Evolutionary conservation across 2,888 invertebrate species (phyloP), one percentile per base, ranked within the genome.

Genomic region (Drosophila borealis): DNA sequence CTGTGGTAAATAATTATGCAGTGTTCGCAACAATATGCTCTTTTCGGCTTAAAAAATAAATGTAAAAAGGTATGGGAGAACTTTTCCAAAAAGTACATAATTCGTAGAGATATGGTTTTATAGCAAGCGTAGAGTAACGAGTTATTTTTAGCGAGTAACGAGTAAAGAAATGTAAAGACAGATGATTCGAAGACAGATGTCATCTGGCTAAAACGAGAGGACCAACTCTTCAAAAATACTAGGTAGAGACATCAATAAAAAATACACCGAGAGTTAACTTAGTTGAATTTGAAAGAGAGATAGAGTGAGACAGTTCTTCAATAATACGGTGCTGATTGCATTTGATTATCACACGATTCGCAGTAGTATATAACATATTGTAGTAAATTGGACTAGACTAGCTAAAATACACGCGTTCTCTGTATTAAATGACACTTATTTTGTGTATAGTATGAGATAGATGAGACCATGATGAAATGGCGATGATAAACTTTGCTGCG

Each of bases 1-100:
- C 67, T 68, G 55, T 62, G 66, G 55, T 79, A 79, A 86, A 83
- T 83, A 81, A 81, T 83, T 74, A 77, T 70, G 48, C 54, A 41
- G 51, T 60, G 50, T 79, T 54, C 44, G 42, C 49, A 53, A 54
- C n/a, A 51, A 57, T 53, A 39, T 48, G n/a, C 34, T 51, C 33
- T 21, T 57, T 9, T 46, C 36, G 57, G 51, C 37, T 44, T 21
- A 6, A 25, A 48, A 49, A 45, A 17, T 9, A 39, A 70, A 70
- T 44, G 50, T 14, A 41, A 62, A 63, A 70, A 33, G 17, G 17
- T 17, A 61, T 17, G n/a, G n/a, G 34, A 44, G 55, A 50, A 46
- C 25, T 21, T 34, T 42, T 42, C 49, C 56, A 41, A 60, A 55
- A 37, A 13, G 21, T n/a, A 25, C 25, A 25, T 25, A 44, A 19